A percentile compares a stretch with the other conserved stretches of the same genome.
phyloP scores from a whole-genome alignment of 1,140 invertebrate genomes.

The Geopemphigus sp. region DNA sequence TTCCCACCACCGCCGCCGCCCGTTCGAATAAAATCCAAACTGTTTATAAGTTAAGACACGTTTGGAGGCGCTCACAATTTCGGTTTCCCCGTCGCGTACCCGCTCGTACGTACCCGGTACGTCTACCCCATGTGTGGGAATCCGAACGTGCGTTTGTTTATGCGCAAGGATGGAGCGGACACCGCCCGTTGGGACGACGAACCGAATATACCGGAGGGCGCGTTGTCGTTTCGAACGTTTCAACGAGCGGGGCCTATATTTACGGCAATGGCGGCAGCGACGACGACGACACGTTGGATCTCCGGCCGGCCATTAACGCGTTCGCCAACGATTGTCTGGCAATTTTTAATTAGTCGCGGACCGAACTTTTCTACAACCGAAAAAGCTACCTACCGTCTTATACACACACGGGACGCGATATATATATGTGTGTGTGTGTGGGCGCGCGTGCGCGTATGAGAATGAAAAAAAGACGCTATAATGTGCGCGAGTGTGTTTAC shows the following conservation, averaged over 20 bases:
- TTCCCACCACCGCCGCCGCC: neutral
- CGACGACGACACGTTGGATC: neutral
- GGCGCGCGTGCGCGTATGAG: too few relatives aligned
- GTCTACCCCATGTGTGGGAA: neutral
- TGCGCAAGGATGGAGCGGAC: neutral
- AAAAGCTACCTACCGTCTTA: too few relatives aligned
- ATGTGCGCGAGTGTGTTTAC: neutral
- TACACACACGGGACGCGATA: neutral
- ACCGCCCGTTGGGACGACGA: neutral
- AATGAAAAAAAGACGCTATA: too few relatives aligned
- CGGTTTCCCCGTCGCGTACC: neutral
- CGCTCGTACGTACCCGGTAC: neutral
- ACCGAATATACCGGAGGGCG: neutral
- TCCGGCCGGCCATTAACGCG: neutral
- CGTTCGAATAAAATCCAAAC: neutral
- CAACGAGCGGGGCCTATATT: neutral
- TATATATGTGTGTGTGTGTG: neutral
- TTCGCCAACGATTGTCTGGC: too few relatives aligned
- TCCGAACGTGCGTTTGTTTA: constrained; percentile 16
- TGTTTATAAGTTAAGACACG: constrained; percentile 47
- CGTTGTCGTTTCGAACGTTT: neutral
- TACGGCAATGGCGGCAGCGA: neutral
- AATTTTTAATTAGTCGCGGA: too few relatives aligned
- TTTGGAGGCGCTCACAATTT: constrained; percentile 19
- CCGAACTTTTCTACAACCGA: too few relatives aligned